phyloP scores from a whole-genome alignment of 2,113 vertebrate species.

The Panurus biarmicus region DNA sequence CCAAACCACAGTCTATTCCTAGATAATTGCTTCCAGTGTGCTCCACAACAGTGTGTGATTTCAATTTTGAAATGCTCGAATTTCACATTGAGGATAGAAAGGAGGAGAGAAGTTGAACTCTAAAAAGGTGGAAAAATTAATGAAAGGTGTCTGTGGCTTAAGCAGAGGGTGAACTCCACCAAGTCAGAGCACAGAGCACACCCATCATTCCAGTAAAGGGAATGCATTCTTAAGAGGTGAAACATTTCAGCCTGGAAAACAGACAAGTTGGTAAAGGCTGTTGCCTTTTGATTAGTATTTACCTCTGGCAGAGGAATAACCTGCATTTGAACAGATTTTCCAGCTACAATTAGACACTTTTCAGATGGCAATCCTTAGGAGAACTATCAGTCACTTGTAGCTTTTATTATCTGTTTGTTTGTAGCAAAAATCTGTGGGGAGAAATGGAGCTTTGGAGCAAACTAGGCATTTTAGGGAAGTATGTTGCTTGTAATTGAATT shows the following conservation, averaged over 20 bases:
- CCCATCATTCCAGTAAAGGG: not conserved
- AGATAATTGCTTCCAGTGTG: not conserved
- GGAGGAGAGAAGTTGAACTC: not conserved
- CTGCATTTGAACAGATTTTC: not conserved
- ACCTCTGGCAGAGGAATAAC: not conserved
- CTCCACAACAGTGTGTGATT: not conserved
- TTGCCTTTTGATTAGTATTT: not conserved
- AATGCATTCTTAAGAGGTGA: slow-evolving; percentile 12
- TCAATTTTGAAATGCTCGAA: not conserved
- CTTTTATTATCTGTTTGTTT: not conserved
- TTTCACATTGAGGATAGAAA: not conserved
- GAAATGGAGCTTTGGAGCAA: not conserved
- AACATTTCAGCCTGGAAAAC: not conserved
- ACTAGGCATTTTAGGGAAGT: not conserved
- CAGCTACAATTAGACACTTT: not conserved
- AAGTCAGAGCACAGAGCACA: not conserved
- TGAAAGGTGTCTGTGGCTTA: not conserved
- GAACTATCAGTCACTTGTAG: not conserved
- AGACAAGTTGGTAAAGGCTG: not conserved
- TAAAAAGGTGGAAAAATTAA: not conserved
- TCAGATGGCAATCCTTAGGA: not conserved
- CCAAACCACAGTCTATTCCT: not conserved
- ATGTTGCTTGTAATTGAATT: not conserved
- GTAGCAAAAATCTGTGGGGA: not conserved
- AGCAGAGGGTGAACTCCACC: not conserved